phyloP scores from a whole-genome alignment of 1,140 invertebrate genomes.

The Caenorhabditis latens region DNA sequence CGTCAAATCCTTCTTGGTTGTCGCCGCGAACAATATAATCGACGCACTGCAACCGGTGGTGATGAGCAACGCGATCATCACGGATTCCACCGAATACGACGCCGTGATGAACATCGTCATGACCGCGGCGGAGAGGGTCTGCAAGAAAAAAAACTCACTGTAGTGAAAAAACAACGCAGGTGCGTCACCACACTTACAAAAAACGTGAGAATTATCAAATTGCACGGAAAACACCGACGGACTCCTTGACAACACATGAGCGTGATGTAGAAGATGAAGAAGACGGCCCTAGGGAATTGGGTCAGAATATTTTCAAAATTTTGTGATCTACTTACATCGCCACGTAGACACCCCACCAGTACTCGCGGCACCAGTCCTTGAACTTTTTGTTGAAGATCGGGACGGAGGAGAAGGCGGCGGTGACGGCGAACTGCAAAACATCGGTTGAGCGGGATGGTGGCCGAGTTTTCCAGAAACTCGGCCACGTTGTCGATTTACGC shows the following conservation, averaged over 20 bases:
- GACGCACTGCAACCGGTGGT: slow-evolving; percentile 72
- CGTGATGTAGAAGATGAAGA: slow-evolving; percentile 75
- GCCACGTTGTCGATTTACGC: no score
- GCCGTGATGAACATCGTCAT: slow-evolving; percentile 74
- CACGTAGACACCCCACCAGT: slow-evolving; percentile 68
- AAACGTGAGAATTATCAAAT: slow-evolving; percentile 74
- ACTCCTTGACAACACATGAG: slow-evolving; percentile 76
- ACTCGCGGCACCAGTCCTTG: slow-evolving; percentile 64
- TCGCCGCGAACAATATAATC: slow-evolving; percentile 73
- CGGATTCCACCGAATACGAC: slow-evolving; percentile 67
- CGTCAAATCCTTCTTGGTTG: slow-evolving; percentile 74
- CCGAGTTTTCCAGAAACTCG: background rate
- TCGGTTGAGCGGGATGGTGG: no score
- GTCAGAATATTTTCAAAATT: background rate
- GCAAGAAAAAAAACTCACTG: slow-evolving; percentile 23
- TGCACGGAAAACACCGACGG: slow-evolving; percentile 73
- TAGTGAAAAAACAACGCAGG: background rate
- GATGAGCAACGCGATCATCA: slow-evolving; percentile 73
- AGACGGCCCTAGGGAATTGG: slow-evolving; percentile 69
- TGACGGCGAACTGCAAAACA: slow-evolving; percentile 71
- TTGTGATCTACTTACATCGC: slow-evolving; percentile 65
- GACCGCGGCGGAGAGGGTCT: slow-evolving; percentile 72
- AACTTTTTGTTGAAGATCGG: slow-evolving; percentile 70
- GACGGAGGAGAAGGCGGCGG: slow-evolving; percentile 74
- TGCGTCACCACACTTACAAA: slow-evolving; percentile 59